A percentile compares a stretch with the other conserved stretches of the same genome.
These are phyloP conservation scores for Vidua chalybeata DNA, from an alignment of 2,113 vertebrate species.

Conservation along the genomic window DNA sequence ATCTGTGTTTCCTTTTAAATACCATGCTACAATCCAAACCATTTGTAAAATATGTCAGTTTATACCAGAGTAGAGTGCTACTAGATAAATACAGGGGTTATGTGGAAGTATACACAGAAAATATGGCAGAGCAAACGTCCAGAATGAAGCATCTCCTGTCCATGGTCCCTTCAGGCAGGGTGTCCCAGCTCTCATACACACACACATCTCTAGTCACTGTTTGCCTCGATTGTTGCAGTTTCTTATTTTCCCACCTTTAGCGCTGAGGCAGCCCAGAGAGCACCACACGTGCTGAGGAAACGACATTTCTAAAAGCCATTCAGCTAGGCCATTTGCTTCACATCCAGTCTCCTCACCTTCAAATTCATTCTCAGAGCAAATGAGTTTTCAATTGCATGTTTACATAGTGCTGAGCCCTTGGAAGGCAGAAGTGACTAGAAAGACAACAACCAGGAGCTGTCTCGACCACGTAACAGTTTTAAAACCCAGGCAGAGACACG, in stretches of 20 bases:
- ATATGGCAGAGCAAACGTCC: neutral
- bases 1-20: slow-evolving; percentile 64
- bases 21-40: neutral
- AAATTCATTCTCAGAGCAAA: neutral
- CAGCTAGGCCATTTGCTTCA: neutral
- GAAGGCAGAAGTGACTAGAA: neutral
- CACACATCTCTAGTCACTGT: neutral
- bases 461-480: neutral
- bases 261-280: neutral
- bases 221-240: neutral
- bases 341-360: neutral
- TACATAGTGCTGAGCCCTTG: neutral
- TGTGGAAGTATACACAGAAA: neutral
- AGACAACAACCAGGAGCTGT: neutral
- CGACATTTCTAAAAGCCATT: neutral
- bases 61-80: neutral
- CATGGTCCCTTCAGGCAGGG: neutral
- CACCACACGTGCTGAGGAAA: neutral
- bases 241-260: neutral
- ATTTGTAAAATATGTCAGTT: slow-evolving; percentile 32
- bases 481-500: neutral
- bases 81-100: neutral
- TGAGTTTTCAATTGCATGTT: neutral
- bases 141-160: neutral
- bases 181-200: neutral